These are phyloP conservation scores for Grallaria varia DNA, from an alignment of 2,113 vertebrate species.

Conservation along the genomic window DNA sequence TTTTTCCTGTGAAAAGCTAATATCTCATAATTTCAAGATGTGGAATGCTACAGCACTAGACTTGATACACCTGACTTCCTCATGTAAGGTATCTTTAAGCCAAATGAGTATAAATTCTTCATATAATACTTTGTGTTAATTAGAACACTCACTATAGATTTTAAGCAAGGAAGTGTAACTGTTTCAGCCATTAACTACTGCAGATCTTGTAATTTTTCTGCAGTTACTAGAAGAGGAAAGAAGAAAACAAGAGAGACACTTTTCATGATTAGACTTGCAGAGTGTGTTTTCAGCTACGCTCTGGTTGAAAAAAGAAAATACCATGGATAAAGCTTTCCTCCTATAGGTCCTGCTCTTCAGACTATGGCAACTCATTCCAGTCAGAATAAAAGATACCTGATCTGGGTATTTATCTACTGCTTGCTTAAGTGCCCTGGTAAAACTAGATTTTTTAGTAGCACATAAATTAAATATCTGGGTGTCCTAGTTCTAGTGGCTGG, in stretches of 20 bases:
- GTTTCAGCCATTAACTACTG: neutral
- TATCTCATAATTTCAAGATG: neutral
- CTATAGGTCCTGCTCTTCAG: neutral
- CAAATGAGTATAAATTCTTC: neutral
- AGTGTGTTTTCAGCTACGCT: neutral
- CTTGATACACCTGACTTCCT: neutral
- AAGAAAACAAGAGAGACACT: neutral
- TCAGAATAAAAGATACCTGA: neutral
- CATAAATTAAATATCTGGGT: neutral
- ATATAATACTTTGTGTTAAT: neutral
- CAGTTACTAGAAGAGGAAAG: neutral
- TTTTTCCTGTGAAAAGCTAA: neutral
- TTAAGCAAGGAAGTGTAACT: neutral
- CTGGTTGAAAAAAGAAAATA: neutral
- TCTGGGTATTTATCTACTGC: neutral
- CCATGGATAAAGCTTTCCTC: neutral
- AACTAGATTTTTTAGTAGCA: neutral
- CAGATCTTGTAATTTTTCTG: neutral
- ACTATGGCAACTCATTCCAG: neutral
- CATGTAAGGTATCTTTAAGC: neutral
- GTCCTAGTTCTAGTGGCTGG: no score
- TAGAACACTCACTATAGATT: neutral
- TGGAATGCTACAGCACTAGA: neutral
- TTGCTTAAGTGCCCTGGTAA: neutral
- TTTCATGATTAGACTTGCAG: neutral